Evolutionary conservation across 2,888 invertebrate species (phyloP).

Genomic region (Drosophila eohydei): DNA sequence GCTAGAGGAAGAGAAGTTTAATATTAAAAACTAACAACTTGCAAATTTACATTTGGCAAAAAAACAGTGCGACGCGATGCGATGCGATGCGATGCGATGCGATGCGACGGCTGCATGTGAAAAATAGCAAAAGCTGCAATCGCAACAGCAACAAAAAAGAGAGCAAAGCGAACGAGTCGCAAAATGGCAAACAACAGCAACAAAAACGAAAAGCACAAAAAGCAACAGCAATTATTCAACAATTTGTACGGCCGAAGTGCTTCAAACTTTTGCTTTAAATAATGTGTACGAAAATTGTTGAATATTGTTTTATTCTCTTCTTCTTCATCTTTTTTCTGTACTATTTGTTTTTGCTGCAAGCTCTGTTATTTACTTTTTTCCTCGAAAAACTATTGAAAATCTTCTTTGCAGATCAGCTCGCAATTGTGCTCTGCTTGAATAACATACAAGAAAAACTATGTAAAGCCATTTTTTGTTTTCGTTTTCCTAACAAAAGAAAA

Average conservation of each 20-base stretch:
- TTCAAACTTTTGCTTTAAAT: slow-evolving; percentile 64
- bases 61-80: slow-evolving; percentile 22
- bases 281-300: slow-evolving; percentile 43
- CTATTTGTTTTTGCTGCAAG: slow-evolving; percentile 18
- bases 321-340: background rate
- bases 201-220: slow-evolving; percentile 35
- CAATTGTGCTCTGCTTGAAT: slow-evolving; percentile 4
- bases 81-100: slow-evolving; percentile 21
- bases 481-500: background rate
- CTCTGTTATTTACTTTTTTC: slow-evolving; percentile 2
- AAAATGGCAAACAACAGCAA: slow-evolving; percentile 22
- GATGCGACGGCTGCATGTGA: slow-evolving; percentile 39
- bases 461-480: background rate
- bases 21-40: slow-evolving; percentile 37
- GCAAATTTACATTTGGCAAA: slow-evolving; percentile 41
- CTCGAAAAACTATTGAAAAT: slow-evolving; percentile 17
- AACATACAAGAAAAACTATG: background rate
- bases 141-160: slow-evolving; percentile 15
- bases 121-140: slow-evolving; percentile 51
- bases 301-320: slow-evolving; percentile 7
- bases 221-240: slow-evolving; percentile 75
- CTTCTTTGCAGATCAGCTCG: slow-evolving; percentile 5
- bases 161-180: background rate
- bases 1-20: slow-evolving; percentile 11
- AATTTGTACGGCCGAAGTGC: slow-evolving; percentile 70